Evolutionary conservation across 2,888 invertebrate genomes (phyloP).

Genomic region (Listrodromus nycthemerus): DNA sequence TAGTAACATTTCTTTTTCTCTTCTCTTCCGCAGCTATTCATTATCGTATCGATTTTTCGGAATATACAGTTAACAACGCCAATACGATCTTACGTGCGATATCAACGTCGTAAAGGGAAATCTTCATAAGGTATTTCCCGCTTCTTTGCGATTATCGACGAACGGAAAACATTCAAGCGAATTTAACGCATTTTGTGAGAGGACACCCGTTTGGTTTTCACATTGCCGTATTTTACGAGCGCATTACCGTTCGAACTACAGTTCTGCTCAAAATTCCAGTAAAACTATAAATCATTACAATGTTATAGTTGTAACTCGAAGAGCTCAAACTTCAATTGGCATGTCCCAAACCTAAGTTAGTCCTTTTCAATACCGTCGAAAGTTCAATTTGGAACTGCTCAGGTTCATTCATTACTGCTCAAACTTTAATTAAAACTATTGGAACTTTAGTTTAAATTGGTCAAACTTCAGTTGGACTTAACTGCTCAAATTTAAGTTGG

Average conservation of each 20-base stretch:
- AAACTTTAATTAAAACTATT: not conserved
- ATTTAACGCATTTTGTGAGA: not conserved
- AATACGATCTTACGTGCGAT: constrained; percentile 5
- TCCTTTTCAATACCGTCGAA: not conserved
- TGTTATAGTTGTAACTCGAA: not conserved
- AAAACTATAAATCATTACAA: not conserved
- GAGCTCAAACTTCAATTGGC: not conserved
- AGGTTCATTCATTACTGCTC: not conserved
- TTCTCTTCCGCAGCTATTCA: not conserved
- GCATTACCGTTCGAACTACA: not conserved
- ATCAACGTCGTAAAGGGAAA: too few relatives aligned
- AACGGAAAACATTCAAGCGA: not conserved
- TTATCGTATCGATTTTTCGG: not conserved
- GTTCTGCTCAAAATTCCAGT: not conserved
- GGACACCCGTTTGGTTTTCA: not conserved
- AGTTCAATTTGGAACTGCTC: not conserved
- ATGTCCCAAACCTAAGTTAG: not conserved
- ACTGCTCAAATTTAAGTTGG: too few relatives aligned
- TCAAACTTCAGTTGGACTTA: not conserved
- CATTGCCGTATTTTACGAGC: not conserved
- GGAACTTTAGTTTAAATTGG: not conserved
- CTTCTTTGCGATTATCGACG: not conserved
- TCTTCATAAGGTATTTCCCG: too few relatives aligned
- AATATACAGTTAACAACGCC: constrained; percentile 1
- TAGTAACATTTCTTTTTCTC: constrained; percentile 26